These are phyloP conservation scores for Prunella strophiata DNA, from an alignment of 2,797 vertebrate species.

Conservation along the genomic window DNA sequence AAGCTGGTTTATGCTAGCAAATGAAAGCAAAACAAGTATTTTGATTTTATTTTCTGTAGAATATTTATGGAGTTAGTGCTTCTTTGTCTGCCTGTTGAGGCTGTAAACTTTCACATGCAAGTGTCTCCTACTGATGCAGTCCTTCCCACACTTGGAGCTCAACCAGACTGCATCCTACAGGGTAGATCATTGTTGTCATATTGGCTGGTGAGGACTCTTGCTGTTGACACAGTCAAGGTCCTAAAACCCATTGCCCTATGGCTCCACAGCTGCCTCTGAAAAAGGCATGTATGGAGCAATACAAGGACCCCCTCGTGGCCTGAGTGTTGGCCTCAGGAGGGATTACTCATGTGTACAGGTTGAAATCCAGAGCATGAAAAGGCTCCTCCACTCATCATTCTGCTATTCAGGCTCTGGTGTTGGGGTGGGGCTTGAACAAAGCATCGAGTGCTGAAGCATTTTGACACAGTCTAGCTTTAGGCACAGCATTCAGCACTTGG, in stretches of 20 bases:
- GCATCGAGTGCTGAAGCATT: not conserved
- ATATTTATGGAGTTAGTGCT: not conserved
- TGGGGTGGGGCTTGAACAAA: not conserved
- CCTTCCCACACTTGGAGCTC: not conserved
- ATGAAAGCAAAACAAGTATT: not conserved
- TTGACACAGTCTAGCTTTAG: slow-evolving; percentile 14
- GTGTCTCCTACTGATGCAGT: not conserved
- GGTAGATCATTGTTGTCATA: not conserved
- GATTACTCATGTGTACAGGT: not conserved
- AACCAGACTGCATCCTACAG: not conserved
- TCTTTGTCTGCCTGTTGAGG: not conserved
- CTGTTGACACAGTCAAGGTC: not conserved
- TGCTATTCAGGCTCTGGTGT: not conserved
- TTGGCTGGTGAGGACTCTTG: not conserved
- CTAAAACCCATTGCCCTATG: not conserved
- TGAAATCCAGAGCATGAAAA: not conserved
- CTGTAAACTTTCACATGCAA: not conserved
- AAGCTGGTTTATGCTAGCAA: not conserved
- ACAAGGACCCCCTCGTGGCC: not conserved
- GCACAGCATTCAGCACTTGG: not conserved
- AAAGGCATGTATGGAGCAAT: not conserved
- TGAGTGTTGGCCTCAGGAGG: not conserved
- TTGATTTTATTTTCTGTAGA: not conserved
- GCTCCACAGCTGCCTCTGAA: not conserved
- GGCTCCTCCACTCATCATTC: not conserved